phyloP scores from a whole-genome alignment of 1,140 invertebrate species.

The Drosophila subobscura region DNA sequence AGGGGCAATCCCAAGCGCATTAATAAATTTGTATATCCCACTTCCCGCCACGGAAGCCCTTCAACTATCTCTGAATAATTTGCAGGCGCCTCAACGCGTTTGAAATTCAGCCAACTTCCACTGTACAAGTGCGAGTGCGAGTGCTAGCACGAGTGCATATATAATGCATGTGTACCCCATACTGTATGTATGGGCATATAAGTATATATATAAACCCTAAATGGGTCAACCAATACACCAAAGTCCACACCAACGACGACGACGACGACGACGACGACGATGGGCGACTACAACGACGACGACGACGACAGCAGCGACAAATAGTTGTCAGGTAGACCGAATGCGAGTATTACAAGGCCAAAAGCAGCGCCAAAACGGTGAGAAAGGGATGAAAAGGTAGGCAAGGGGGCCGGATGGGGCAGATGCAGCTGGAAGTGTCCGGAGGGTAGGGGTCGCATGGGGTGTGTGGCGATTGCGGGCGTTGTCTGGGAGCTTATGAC shows the following conservation, averaged over 20 bases:
- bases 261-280: conserved; percentile 9
- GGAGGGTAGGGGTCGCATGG: background rate
- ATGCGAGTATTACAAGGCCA: conserved; percentile 53
- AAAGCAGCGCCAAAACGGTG: conserved; percentile 11
- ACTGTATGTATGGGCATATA: conserved; percentile 13
- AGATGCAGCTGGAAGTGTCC: background rate
- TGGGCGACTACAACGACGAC: conserved; percentile 21
- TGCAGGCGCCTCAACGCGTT: too few species aligned
- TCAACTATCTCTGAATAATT: too few species aligned
- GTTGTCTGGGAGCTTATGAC: conserved; percentile 54
- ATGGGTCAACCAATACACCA: conserved; percentile 52
- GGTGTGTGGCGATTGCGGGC: background rate
- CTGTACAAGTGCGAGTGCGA: background rate
- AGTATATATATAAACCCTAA: conserved; percentile 48
- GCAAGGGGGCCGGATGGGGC: background rate
- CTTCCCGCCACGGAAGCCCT: too few species aligned
- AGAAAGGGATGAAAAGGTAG: background rate
- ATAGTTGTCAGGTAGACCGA: conserved; percentile 65
- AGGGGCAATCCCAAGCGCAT: too few species aligned
- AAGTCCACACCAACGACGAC: background rate
- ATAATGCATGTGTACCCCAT: conserved; percentile 14
- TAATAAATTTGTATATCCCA: too few species aligned
- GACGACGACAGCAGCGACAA: conserved; percentile 49
- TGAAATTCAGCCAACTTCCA: too few species aligned
- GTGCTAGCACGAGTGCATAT: background rate